Conservation (phyloP, 2,797 vertebrate species). For the Poeciliopsis infans region DNA sequence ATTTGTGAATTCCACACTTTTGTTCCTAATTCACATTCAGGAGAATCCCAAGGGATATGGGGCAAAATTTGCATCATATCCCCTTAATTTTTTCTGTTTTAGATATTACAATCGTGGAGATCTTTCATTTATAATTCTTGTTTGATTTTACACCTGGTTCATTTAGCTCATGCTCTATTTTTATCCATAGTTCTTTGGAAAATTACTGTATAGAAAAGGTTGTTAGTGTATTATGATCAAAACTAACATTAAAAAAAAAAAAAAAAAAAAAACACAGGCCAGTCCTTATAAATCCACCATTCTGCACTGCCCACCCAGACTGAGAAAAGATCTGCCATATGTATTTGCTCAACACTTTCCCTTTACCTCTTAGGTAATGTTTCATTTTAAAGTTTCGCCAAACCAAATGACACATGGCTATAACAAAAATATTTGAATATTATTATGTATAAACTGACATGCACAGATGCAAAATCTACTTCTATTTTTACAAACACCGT, state of each 20-base stretch:
- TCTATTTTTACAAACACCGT: conserved; percentile 9
- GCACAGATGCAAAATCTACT: conserved; percentile 28
- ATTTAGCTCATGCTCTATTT: background rate
- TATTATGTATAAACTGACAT: conserved; percentile 33
- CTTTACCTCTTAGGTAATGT: background rate
- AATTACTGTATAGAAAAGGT: background rate
- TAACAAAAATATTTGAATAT: conserved; percentile 34
- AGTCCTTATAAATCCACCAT: background rate
- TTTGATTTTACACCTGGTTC: background rate
- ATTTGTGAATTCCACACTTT: background rate
- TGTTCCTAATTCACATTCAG: background rate
- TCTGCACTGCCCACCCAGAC: background rate
- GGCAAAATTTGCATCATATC: background rate
- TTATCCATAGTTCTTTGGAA: background rate
- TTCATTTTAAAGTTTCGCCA: conserved; percentile 31
- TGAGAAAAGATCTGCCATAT: background rate
- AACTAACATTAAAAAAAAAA: background rate
- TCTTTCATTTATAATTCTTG: background rate
- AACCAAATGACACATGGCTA: conserved; percentile 33
- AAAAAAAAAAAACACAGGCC: background rate
- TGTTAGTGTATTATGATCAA: background rate
- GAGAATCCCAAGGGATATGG: background rate
- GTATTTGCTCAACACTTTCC: background rate
- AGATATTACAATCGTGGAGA: background rate
- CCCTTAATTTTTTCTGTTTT: background rate